Percentiles rank a stretch among this genome's conserved stretches.
Conservation (phyloP, 1,140 invertebrate genomes). For the Tyrophagus putrescentiae region DNA sequence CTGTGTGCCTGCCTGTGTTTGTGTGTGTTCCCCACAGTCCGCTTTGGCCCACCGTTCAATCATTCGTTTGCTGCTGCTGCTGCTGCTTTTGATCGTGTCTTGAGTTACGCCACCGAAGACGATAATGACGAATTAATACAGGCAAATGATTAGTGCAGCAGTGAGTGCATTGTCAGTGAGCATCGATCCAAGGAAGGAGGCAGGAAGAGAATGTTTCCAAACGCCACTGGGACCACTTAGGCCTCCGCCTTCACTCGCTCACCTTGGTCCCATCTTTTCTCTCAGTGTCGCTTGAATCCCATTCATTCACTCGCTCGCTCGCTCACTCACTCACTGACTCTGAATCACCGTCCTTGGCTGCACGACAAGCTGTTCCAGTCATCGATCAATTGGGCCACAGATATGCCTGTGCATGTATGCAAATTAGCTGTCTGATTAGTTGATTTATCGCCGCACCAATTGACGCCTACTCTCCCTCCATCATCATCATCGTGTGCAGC, state of each 20-base stretch:
- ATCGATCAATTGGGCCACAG: background rate
- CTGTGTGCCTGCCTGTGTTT: background rate
- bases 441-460: slow-evolving; percentile 1
- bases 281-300: too few species aligned
- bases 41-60: slow-evolving; percentile 1
- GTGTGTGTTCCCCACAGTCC: background rate
- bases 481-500: too few species aligned
- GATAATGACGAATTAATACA: slow-evolving; percentile 16
- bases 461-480: background rate
- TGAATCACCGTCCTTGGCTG: too few species aligned
- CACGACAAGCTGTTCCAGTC: background rate
- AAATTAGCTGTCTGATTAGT: slow-evolving; percentile 13
- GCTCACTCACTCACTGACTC: too few species aligned
- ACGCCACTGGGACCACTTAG: too few species aligned
- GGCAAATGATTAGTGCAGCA: slow-evolving; percentile 3
- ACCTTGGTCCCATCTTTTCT: background rate
- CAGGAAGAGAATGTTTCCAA: too few species aligned
- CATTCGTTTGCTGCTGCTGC: too few species aligned
- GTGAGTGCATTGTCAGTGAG: too few species aligned
- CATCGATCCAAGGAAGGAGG: too few species aligned
- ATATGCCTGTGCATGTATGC: background rate
- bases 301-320: too few species aligned
- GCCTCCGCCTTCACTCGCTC: background rate
- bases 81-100: slow-evolving; percentile 2
- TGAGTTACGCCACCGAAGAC: slow-evolving; percentile 9